phyloP scores from a whole-genome alignment of 2,113 vertebrate species.

The Rhinolophus ferrumequinum region DNA sequence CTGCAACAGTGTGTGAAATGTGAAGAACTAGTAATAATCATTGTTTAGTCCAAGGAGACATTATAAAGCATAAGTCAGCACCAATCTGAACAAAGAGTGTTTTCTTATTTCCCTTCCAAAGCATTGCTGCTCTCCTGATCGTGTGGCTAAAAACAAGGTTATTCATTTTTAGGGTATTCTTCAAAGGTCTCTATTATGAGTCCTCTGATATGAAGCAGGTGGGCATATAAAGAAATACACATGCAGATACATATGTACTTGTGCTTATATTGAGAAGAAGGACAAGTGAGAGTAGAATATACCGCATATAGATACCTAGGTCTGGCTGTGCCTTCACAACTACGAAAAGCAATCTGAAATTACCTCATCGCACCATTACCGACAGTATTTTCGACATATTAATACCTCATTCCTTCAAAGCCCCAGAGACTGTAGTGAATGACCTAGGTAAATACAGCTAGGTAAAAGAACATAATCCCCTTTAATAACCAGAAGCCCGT shows the following conservation, averaged over 20 bases:
- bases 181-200: slow-evolving; percentile 52
- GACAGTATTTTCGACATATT: slow-evolving; percentile 62
- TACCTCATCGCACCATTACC: slow-evolving; percentile 28
- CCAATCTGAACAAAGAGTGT: slow-evolving; percentile 72
- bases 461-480: not conserved
- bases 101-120: slow-evolving; percentile 68
- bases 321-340: not conserved
- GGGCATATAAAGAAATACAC: not conserved
- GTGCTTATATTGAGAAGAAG: not conserved
- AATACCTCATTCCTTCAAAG: slow-evolving; percentile 14
- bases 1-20: slow-evolving; percentile 75
- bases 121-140: slow-evolving; percentile 52
- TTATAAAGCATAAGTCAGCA: slow-evolving; percentile 71
- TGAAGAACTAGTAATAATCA: slow-evolving; percentile 76
- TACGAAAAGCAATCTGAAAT: slow-evolving; percentile 52
- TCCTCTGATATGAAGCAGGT: not conserved
- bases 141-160: slow-evolving; percentile 56
- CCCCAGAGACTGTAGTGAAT: not conserved
- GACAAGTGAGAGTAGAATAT: not conserved
- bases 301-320: not conserved
- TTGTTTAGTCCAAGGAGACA: slow-evolving; percentile 71
- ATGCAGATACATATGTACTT: not conserved
- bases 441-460: not conserved
- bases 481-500: slow-evolving; percentile 59
- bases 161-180: slow-evolving; percentile 65